A percentile compares a stretch with the other conserved stretches of the same genome.
Evolutionary conservation across 2,113 vertebrate genomes (phyloP).

Genomic region (Centropus bengalensis): DNA sequence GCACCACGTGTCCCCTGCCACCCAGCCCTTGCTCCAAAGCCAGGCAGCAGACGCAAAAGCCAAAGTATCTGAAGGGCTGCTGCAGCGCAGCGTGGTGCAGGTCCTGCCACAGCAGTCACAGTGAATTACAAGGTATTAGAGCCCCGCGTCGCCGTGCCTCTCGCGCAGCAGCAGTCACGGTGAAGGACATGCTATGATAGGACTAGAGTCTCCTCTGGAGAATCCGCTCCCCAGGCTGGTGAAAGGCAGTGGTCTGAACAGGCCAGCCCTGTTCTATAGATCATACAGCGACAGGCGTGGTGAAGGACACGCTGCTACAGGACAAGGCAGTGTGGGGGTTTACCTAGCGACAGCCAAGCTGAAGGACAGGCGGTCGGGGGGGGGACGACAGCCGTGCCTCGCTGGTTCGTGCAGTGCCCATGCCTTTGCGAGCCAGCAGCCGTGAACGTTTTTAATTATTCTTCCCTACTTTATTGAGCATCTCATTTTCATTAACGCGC

Average conservation of each 20-base stretch:
- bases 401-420: background rate
- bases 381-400: background rate
- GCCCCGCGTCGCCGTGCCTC: constrained; percentile 3
- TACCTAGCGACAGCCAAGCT: background rate
- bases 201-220: constrained; percentile 41
- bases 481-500: background rate
- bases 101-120: constrained; percentile 64
- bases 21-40: background rate
- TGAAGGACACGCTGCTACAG: constrained; percentile 48
- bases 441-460: constrained; percentile 38
- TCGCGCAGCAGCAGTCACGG: constrained; percentile 49
- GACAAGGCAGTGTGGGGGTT: background rate
- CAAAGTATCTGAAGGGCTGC: constrained; percentile 18
- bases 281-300: constrained; percentile 12
- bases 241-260: background rate
- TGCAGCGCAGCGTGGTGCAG: constrained; percentile 29
- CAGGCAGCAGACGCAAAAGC: background rate
- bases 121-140: constrained; percentile 67
- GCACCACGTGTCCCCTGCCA: accelerated
- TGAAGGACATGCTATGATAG: constrained; percentile 65
- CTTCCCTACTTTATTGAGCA: constrained; percentile 31
- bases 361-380: background rate
- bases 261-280: constrained; percentile 42
- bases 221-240: background rate
- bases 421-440: background rate